phyloP scores from a whole-genome alignment of 2,888 invertebrate species.

The Caenorhabditis sp. region DNA sequence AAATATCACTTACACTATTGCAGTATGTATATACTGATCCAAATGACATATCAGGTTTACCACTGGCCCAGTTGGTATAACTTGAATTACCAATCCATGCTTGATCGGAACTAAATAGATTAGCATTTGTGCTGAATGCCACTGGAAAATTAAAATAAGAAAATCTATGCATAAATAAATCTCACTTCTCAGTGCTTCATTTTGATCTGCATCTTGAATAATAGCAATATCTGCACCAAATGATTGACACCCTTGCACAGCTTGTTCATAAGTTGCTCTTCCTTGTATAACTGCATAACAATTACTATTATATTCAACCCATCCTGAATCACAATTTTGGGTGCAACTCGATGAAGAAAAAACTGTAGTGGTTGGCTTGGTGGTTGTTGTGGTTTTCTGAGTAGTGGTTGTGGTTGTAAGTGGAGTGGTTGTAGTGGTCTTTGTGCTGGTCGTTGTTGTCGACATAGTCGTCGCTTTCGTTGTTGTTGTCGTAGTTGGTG shows the following conservation, averaged over 20 bases:
- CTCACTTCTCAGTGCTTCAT: background rate
- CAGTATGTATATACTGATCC: background rate
- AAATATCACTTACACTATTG: background rate
- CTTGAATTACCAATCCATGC: conserved; percentile 1
- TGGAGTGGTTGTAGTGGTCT: background rate
- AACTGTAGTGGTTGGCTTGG: background rate
- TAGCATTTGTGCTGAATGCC: background rate
- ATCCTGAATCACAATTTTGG: conserved; percentile 1
- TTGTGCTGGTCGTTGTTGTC: background rate
- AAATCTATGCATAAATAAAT: background rate
- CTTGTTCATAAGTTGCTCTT: background rate
- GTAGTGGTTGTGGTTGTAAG: background rate
- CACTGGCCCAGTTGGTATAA: background rate
- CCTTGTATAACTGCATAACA: background rate
- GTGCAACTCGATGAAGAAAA: background rate
- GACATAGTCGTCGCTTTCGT: too few relatives aligned
- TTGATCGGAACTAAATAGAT: background rate
- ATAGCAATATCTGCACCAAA: background rate
- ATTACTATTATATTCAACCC: conserved; percentile 3
- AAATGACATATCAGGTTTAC: background rate
- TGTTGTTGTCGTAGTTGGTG: background rate
- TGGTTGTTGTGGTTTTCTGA: conserved; percentile 8
- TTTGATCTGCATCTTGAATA: background rate
- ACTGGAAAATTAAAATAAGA: background rate
- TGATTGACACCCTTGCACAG: background rate